Evolutionary conservation across 2,888 invertebrate genomes (phyloP).

Genomic region (Koerneria pararmatus): DNA sequence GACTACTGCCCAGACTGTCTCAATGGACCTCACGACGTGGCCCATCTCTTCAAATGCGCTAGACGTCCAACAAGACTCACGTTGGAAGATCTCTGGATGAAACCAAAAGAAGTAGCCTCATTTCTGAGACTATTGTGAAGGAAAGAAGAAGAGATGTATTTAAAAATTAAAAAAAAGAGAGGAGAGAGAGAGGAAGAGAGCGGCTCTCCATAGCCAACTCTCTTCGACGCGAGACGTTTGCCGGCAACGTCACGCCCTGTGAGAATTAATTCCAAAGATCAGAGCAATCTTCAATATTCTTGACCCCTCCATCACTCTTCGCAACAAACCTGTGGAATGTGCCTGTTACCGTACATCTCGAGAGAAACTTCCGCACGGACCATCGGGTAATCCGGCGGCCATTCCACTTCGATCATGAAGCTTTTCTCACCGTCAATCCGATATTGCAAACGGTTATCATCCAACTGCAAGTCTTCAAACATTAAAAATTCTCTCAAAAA

Average conservation of each 20-base stretch:
- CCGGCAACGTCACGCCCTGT: neutral
- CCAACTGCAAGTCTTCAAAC: constrained; percentile 1
- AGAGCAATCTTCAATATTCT: neutral
- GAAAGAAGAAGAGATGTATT: too few relatives aligned
- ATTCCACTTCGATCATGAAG: constrained; percentile 19
- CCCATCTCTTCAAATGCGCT: too few relatives aligned
- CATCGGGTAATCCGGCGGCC: constrained; percentile 21
- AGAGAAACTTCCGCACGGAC: constrained; percentile 5
- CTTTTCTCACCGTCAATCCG: constrained; percentile 12
- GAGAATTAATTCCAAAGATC: neutral
- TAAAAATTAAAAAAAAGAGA: neutral
- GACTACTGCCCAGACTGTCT: too few relatives aligned
- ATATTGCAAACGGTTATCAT: constrained; percentile 19
- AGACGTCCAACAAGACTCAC: too few relatives aligned
- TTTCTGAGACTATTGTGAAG: too few relatives aligned
- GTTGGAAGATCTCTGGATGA: too few relatives aligned
- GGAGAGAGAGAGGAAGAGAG: neutral
- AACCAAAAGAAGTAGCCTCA: too few relatives aligned
- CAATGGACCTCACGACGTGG: too few relatives aligned
- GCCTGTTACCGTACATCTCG: constrained; percentile 21
- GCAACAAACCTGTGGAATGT: constrained; percentile 15
- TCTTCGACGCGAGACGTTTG: constrained; percentile 5
- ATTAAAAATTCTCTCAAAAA: neutral
- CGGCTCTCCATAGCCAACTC: neutral
- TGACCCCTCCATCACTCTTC: too few relatives aligned